phyloP scores from a whole-genome alignment of 2,888 invertebrate species.

The Rhamphomyia laevipes region DNA sequence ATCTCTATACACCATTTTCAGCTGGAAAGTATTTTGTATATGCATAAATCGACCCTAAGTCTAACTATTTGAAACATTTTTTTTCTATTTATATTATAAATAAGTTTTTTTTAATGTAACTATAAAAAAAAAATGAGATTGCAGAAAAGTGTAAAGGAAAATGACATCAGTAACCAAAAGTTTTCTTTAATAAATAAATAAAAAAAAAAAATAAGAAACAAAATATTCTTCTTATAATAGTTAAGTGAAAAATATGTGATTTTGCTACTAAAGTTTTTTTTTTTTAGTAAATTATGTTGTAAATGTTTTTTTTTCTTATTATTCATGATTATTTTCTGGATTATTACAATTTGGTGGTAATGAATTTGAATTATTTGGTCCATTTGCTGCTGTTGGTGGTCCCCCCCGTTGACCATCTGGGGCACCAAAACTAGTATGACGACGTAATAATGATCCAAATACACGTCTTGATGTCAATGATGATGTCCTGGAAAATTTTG shows the following conservation, averaged over 20 bases:
- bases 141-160: too few relatives aligned
- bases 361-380: conserved; percentile 16
- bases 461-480: conserved; percentile 25
- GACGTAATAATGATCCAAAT: conserved; percentile 25
- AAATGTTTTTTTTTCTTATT: conserved; percentile 12
- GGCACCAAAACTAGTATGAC: conserved; percentile 26
- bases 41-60: too few relatives aligned
- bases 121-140: too few relatives aligned
- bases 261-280: neutral
- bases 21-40: too few relatives aligned
- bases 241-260: neutral
- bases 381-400: conserved; percentile 13
- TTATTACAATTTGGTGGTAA: conserved; percentile 18
- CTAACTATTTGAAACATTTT: too few relatives aligned
- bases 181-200: neutral
- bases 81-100: too few relatives aligned
- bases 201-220: neutral
- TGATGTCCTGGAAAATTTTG: conserved; percentile 24
- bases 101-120: too few relatives aligned
- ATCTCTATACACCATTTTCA: too few relatives aligned
- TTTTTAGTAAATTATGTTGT: conserved; percentile 11
- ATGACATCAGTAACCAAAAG: neutral
- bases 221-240: neutral
- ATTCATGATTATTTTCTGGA: conserved; percentile 19
- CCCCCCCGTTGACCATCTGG: conserved; percentile 19